phyloP scores from a whole-genome alignment of 2,113 vertebrate species.

The Mustela lutreola region DNA sequence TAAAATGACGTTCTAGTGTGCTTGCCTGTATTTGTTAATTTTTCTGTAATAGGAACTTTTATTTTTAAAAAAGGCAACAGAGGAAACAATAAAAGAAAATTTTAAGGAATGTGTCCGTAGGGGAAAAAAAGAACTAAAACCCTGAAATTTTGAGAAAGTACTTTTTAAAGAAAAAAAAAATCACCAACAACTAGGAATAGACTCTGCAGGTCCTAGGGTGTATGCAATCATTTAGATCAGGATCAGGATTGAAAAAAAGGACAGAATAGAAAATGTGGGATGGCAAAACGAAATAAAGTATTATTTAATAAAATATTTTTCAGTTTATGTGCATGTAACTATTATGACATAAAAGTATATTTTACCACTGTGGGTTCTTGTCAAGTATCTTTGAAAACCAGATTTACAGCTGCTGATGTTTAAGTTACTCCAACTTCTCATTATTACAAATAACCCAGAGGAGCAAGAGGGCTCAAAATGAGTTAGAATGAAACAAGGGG shows the following conservation, averaged over 20 bases:
- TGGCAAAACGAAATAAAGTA: slow-evolving; percentile 23
- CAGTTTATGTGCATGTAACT: neutral
- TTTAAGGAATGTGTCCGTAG: neutral
- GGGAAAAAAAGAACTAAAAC: neutral
- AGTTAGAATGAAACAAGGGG: slow-evolving; percentile 53
- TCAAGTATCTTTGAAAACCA: slow-evolving; percentile 38
- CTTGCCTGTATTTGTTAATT: neutral
- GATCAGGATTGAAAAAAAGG: neutral
- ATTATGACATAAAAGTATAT: slow-evolving; percentile 51
- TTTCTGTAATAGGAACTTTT: slow-evolving; percentile 50
- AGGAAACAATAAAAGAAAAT: slow-evolving; percentile 41
- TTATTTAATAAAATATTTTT: slow-evolving; percentile 34
- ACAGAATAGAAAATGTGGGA: slow-evolving; percentile 45
- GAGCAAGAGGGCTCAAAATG: slow-evolving; percentile 34
- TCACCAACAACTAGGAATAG: neutral
- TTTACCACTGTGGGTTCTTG: slow-evolving; percentile 54
- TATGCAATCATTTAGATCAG: slow-evolving; percentile 52
- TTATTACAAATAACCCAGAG: slow-evolving; percentile 35
- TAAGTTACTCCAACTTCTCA: slow-evolving; percentile 47
- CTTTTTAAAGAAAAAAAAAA: neutral
- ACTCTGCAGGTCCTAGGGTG: neutral
- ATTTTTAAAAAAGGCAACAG: neutral
- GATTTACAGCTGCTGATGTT: slow-evolving; percentile 48
- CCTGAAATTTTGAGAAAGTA: slow-evolving; percentile 55
- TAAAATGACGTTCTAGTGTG: slow-evolving; percentile 41